Evolutionary conservation across 2,888 invertebrate species (phyloP).

Genomic region (Platerodrilus igneus): DNA sequence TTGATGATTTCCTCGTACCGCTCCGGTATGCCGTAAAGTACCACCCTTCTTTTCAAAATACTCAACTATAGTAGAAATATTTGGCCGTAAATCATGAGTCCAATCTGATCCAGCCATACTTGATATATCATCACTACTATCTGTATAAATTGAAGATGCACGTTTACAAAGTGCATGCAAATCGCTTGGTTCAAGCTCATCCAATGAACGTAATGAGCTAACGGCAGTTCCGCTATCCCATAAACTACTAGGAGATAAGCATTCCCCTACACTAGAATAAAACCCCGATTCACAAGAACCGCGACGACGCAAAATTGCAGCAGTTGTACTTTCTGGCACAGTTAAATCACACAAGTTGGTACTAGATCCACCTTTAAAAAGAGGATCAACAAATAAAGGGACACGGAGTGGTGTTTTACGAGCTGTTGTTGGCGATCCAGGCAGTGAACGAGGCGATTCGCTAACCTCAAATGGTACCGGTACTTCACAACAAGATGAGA

Average conservation of each 20-base stretch:
- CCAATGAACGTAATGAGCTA: constrained; percentile 56
- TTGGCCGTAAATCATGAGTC: constrained; percentile 58
- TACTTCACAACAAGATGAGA: constrained; percentile 74
- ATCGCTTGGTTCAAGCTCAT: constrained; percentile 57
- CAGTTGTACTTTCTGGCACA: constrained; percentile 30
- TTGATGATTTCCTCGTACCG: constrained; percentile 43
- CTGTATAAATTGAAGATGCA: constrained; percentile 79
- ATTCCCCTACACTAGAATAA: constrained; percentile 75
- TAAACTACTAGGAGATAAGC: constrained; percentile 44
- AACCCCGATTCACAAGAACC: constrained; percentile 88
- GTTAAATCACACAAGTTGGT: constrained; percentile 43
- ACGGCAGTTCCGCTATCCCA: constrained; percentile 58
- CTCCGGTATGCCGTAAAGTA: constrained; percentile 51
- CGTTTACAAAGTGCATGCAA: constrained; percentile 59
- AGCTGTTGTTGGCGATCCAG: constrained; percentile 50
- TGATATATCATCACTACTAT: constrained; percentile 81
- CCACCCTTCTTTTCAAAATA: constrained; percentile 79
- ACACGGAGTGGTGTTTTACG: constrained; percentile 39
- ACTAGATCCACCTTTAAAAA: constrained; percentile 44
- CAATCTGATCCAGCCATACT: constrained; percentile 74
- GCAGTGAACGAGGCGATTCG: constrained; percentile 50
- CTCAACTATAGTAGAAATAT: constrained; percentile 81
- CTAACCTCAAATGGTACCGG: constrained; percentile 60
- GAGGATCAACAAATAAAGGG: constrained; percentile 56
- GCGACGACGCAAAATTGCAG: constrained; percentile 56